Base-by-base conservation (phyloP, 1,140 invertebrate species). In the Branchinecta lindahli region DNA sequence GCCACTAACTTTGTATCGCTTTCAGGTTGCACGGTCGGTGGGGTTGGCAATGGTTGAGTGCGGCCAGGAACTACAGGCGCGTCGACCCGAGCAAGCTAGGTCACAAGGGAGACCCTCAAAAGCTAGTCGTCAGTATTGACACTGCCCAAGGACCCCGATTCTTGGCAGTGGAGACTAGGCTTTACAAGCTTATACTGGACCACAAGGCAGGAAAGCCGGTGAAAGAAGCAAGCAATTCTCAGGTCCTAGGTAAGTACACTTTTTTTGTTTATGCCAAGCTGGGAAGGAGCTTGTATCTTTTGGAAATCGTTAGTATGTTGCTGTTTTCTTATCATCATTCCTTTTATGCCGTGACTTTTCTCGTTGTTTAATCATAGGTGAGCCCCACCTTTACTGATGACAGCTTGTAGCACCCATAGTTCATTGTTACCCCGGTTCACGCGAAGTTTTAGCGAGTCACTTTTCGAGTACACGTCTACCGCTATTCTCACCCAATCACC, bases 21-120 rank as follows among this genome's bases (percentile, higher is more conserved):
- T 61, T 15, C 52, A 82, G 96, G 73, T 87, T 97, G 33, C 92
- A 94, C 75, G 92, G 93, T 0, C 88, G 92, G 75, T 94, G 92
- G 85, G 95, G 94, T 8, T 98, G 94, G 94, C 77, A 89, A 12
- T 98, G 94, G 94, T 81, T 92, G 45, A 89, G 91, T 0, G 78
- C 84, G 2, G 85, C 85, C 70, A 81, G 86, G 70, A 80, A 78
- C 47, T 81, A 74, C 78, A 83, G 79, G 75, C 75, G 75, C 65
- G 79, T 72, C 76, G 81, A 77, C 80, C 77, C 73, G 76, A 75
- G 73, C 4, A 84, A 84, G 73, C 74, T 83, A 44, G 85, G 85
- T 8, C 79, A 90, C 3, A 76, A 79, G 46, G 81, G 81, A 69
- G 89, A 88, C 3, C 87, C 90, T 6, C 84, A 87, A 61, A 91